Conservation (phyloP, 1,140 invertebrate species). For the Drosophila ercepeae region DNA sequence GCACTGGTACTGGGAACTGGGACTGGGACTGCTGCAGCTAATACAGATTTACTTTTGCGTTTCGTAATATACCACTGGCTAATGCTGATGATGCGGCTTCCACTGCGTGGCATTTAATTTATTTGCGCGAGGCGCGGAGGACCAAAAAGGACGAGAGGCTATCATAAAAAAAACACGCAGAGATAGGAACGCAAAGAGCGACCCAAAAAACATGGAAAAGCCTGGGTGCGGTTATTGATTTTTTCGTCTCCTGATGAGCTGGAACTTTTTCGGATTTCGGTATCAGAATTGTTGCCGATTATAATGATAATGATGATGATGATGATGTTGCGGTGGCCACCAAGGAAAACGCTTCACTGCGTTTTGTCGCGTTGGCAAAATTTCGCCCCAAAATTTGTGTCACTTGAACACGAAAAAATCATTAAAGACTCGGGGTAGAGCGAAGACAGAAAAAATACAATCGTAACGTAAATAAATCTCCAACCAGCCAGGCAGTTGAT, state of each 20-base stretch:
- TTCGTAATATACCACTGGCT: slow-evolving; percentile 23
- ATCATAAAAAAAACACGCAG: slow-evolving; percentile 23
- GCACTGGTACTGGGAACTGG: not conserved
- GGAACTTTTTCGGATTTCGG: slow-evolving; percentile 35
- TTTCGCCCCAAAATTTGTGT: slow-evolving; percentile 18
- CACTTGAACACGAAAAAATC: slow-evolving; percentile 45
- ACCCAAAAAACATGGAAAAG: slow-evolving; percentile 23
- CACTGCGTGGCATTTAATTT: slow-evolving; percentile 29
- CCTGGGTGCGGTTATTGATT: slow-evolving; percentile 78
- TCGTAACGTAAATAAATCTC: slow-evolving; percentile 40
- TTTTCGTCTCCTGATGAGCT: slow-evolving; percentile 65
- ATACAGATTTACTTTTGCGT: slow-evolving; percentile 42
- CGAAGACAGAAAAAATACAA: slow-evolving; percentile 12
- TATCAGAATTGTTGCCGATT: slow-evolving; percentile 11
- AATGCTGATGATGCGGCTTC: slow-evolving; percentile 52
- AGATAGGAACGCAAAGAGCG: slow-evolving; percentile 13
- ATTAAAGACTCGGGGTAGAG: slow-evolving; percentile 12
- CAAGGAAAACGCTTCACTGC: slow-evolving; percentile 45
- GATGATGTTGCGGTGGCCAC: slow-evolving; percentile 31
- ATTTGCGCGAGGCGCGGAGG: slow-evolving; percentile 52
- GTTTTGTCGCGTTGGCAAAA: slow-evolving; percentile 69
- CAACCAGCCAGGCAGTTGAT: slow-evolving; percentile 15
- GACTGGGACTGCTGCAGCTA: slow-evolving; percentile 3
- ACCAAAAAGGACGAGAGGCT: slow-evolving; percentile 25
- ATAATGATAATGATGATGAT: slow-evolving; percentile 31